phyloP scores from a whole-genome alignment of 2,797 vertebrate species.

The Gambusia yucatana region DNA sequence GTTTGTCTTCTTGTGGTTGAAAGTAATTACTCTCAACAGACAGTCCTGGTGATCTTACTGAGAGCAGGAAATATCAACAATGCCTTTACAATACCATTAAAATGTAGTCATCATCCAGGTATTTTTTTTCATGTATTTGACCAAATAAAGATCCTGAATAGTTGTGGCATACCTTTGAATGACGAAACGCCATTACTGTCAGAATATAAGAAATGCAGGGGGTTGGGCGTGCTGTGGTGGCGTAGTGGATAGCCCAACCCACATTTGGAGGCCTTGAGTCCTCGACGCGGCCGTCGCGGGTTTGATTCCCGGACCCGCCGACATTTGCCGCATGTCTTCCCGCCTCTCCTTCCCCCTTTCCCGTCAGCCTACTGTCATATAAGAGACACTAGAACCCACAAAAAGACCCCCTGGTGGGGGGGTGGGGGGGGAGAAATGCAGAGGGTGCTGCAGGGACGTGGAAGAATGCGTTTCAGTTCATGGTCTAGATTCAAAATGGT shows the following conservation, averaged over 20 bases:
- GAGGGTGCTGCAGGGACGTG: not conserved
- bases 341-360: no score
- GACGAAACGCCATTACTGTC: not conserved
- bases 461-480: not conserved
- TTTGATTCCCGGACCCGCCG: no score
- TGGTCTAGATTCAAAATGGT: not conserved
- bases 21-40: not conserved
- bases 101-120: not conserved
- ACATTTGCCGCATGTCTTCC: no score
- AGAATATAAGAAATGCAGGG: not conserved
- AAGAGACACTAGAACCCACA: no score
- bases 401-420: no score
- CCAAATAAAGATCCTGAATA: not conserved
- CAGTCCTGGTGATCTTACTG: not conserved
- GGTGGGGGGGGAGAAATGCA: no score
- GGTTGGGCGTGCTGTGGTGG: no score
- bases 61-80: not conserved
- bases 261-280: no score
- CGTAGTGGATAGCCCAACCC: no score
- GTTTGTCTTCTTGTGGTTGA: conserved; percentile 1
- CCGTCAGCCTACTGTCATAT: no score
- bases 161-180: not conserved
- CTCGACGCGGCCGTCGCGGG: no score
- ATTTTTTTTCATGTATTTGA: not conserved
- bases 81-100: no score